Base-by-base conservation (phyloP, 2,888 invertebrate genomes). In the Tenthredo amoena region DNA sequence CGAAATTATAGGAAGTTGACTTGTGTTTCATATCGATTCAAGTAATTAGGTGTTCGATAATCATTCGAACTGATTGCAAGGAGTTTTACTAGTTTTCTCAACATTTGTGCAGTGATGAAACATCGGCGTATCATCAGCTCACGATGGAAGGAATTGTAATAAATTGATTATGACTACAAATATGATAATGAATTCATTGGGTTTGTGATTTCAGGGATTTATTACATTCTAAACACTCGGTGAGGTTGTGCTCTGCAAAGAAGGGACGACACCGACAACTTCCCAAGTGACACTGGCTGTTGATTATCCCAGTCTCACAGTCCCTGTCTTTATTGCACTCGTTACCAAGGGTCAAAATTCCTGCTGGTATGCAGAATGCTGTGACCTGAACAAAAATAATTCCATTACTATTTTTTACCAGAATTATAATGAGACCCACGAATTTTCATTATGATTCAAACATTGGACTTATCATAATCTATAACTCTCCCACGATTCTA, bases 191-290 rank as follows among this genome's bases (percentile, higher is more conserved):
- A 31, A 31, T 26, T 15, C 21, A 65, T 31, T 31, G 31, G 4
- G 5, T 65, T 34, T 15, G 31, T 65, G 26, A 65, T 65, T 18
- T 15, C 31, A 18, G 18, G 6, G 68, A 12, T 2, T 71, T 15
- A 76, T 84, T 68, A 98, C 98, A 97, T 95, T 97, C 97, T 90
- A 98, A 95, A 94, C 98, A 98, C 87, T 95, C 95, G 86, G 97
- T 96, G 90, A 95, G 95, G 94, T 98, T 97, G 93, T 96, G 96
- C 92, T 95, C 95, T 55, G 98, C 97, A 94, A 96, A 97, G 94
- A 97, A 98, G 50, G 97, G 96, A 93, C 96, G 96, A 94, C 98
- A 98, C 86, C 96, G 95, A 94, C 98, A 98, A 88, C 95, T 95
- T 89, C 97, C 97, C 91, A 95, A 94, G 88, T 95, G 94, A 93